These are phyloP conservation scores for Phyllotreta striolata DNA, from an alignment of 2,888 invertebrate genomes.

Conservation along the genomic window DNA sequence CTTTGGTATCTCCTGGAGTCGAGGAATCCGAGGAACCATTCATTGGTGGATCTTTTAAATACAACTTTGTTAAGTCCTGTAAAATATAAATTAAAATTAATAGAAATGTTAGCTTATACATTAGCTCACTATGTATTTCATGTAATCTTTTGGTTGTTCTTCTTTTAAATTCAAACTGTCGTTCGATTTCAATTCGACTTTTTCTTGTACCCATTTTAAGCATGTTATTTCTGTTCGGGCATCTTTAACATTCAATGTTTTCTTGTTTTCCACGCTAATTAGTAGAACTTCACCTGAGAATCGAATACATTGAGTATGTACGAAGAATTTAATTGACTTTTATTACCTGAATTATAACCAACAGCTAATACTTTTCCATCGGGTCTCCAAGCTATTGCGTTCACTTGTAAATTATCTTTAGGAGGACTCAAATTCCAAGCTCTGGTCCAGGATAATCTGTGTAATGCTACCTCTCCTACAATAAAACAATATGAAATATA, in stretches of 20 bases:
- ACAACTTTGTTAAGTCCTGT: conserved; percentile 57
- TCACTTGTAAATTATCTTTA: conserved; percentile 77
- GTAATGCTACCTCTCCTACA: conserved; percentile 84
- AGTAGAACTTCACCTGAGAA: conserved; percentile 72
- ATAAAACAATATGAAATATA: neutral
- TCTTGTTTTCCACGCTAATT: conserved; percentile 87
- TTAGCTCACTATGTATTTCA: conserved; percentile 54
- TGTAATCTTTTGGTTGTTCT: conserved; percentile 51
- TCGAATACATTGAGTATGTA: neutral
- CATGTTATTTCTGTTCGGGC: conserved; percentile 73
- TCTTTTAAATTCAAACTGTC: conserved; percentile 43
- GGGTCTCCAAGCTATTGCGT: conserved; percentile 89
- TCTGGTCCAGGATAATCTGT: conserved; percentile 91
- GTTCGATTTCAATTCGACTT: conserved; percentile 46
- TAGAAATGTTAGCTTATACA: conserved; percentile 5
- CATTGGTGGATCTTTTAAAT: conserved; percentile 63
- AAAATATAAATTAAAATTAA: conserved; percentile 34
- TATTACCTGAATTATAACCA: conserved; percentile 72
- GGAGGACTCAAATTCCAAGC: conserved; percentile 86
- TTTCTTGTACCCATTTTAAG: conserved; percentile 71
- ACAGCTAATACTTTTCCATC: conserved; percentile 89
- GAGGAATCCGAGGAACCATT: conserved; percentile 54
- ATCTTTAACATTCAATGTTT: conserved; percentile 72
- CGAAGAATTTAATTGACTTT: neutral
- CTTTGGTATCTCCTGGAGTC: conserved; percentile 66